Base-by-base conservation (phyloP, 2,888 invertebrate species). In the Adela reaumurella region DNA sequence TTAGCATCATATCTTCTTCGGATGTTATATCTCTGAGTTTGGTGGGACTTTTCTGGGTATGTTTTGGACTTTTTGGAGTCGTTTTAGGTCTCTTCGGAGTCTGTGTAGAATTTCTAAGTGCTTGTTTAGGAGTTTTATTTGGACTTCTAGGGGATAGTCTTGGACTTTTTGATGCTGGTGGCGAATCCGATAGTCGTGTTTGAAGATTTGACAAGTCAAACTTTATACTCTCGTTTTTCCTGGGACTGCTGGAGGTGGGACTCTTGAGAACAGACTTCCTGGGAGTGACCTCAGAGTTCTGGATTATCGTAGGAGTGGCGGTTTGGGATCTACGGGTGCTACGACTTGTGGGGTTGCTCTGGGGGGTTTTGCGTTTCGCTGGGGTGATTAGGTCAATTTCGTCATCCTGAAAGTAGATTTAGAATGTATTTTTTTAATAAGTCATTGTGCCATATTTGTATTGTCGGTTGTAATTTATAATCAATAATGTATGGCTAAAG, bases 151-250 rank as follows among this genome's bases (percentile, higher is more conserved):
- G n/a, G n/a, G n/a, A n/a, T n/a, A n/a, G n/a, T n/a, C n/a, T n/a
- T n/a, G n/a, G n/a, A n/a, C n/a, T n/a, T n/a, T n/a, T n/a, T n/a
- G n/a, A n/a, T n/a, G n/a, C n/a, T n/a, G n/a, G n/a, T n/a, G n/a
- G n/a, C n/a, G n/a, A n/a, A n/a, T n/a, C n/a, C n/a, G n/a, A n/a
- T n/a, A n/a, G n/a, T n/a, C n/a, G n/a, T 35, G 11, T 56, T 35
- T 68, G 67, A 2, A 77, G 54, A 54, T 76, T 74, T 53, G 73
- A 73, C 4, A 77, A 56, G 51, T 79, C 77, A 51, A 78, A 76
- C 47, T 72, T 73, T 44, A 78, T 79, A 8, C 72, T 70, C 20
- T 76, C 77, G 0, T 61, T 62, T 52, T 71, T 74, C 43, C 70
- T 62, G 5, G 50, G 46, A 16, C 54, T 58, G 61, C 50, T 64